These are phyloP conservation scores for Drosophila kikkawai DNA, from an alignment of 1,140 invertebrate species.

Conservation along the genomic window DNA sequence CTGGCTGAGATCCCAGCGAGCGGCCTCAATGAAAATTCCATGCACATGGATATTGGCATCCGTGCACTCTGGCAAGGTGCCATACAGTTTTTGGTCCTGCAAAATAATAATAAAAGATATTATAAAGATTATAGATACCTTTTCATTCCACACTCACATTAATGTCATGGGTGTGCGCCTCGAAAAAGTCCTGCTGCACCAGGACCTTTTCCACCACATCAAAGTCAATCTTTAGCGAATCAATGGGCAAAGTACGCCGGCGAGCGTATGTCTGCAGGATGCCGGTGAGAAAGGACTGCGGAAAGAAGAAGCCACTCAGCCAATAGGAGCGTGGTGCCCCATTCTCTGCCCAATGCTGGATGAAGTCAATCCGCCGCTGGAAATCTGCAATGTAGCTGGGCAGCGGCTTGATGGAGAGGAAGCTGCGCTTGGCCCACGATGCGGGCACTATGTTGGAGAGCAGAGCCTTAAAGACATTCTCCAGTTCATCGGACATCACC, in stretches of 20 bases:
- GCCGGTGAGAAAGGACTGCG: slow-evolving; percentile 95
- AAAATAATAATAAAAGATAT: not conserved
- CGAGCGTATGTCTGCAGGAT: slow-evolving; percentile 93
- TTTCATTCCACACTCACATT: slow-evolving; percentile 40
- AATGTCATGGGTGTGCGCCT: slow-evolving; percentile 82
- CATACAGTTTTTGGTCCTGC: slow-evolving; percentile 85
- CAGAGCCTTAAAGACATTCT: slow-evolving; percentile 91
- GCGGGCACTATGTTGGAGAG: slow-evolving; percentile 92
- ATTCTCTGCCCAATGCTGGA: slow-evolving; percentile 89
- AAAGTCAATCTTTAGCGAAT: slow-evolving; percentile 93
- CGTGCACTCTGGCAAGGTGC: slow-evolving; percentile 86
- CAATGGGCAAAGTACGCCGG: slow-evolving; percentile 93
- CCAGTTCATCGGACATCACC: slow-evolving; percentile 94
- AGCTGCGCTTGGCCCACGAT: slow-evolving; percentile 92
- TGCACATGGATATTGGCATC: slow-evolving; percentile 93
- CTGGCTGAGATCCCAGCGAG: slow-evolving; percentile 90
- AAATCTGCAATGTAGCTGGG: slow-evolving; percentile 94
- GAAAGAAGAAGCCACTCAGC: slow-evolving; percentile 96
- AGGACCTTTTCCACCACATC: slow-evolving; percentile 86
- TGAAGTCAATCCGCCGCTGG: slow-evolving; percentile 91
- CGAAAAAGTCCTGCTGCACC: slow-evolving; percentile 89
- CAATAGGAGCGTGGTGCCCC: slow-evolving; percentile 93
- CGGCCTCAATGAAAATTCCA: slow-evolving; percentile 95
- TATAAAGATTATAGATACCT: rapidly evolving
- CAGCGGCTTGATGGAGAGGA: slow-evolving; percentile 94